Percentiles rank a stretch among this genome's conserved stretches.
These are phyloP conservation scores for Myrmecobius fasciatus DNA, from an alignment of 2,113 vertebrate genomes.

Conservation along the genomic window DNA sequence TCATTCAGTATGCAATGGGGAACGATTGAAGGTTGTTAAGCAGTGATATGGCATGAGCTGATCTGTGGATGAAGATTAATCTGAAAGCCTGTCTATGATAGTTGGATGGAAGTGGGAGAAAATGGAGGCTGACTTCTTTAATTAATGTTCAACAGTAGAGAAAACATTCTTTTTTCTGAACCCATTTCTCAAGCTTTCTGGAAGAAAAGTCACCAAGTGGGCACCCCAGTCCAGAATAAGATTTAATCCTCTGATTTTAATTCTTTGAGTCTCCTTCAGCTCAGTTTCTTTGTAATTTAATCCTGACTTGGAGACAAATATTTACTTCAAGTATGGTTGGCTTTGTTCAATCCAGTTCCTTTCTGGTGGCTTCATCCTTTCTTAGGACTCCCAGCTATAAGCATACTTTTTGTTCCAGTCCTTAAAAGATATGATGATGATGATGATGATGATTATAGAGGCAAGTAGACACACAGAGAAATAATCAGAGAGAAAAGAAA, in stretches of 20 bases:
- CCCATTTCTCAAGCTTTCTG: neutral
- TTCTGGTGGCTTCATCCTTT: neutral
- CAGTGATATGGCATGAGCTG: neutral
- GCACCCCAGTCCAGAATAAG: constrained; percentile 2
- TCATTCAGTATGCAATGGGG: neutral
- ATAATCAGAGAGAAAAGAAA: neutral
- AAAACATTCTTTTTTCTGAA: neutral
- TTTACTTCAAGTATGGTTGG: neutral
- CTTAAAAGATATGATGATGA: constrained; percentile 26
- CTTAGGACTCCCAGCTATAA: constrained; percentile 10
- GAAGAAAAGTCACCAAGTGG: neutral
- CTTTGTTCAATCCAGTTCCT: neutral
- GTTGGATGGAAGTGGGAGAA: neutral
- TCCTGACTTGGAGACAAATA: constrained; percentile 34
- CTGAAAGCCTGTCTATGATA: neutral
- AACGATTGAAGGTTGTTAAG: neutral
- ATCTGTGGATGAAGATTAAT: neutral
- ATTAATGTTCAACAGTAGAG: neutral
- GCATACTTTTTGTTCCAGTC: neutral
- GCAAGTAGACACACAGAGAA: neutral
- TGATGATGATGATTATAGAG: neutral
- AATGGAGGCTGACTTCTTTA: neutral
- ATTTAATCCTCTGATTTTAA: constrained; percentile 34
- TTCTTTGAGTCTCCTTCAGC: constrained; percentile 1
- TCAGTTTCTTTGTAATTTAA: constrained; percentile 1